Conservation (phyloP, 1,140 invertebrate species). For the Calephelis virginiensis region DNA sequence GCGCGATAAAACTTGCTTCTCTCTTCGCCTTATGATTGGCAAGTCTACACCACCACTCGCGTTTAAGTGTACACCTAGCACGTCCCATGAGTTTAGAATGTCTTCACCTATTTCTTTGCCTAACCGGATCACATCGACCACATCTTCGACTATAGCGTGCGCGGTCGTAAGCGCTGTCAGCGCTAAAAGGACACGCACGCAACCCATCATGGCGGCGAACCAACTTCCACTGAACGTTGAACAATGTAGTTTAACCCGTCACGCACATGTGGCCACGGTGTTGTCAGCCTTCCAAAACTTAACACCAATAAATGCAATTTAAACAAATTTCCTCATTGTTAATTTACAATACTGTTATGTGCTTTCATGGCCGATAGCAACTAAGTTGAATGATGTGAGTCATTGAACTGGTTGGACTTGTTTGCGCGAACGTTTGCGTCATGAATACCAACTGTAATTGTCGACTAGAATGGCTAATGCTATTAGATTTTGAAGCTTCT, state of each 20-base stretch:
- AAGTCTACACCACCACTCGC: slow-evolving; percentile 77
- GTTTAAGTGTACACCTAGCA: slow-evolving; percentile 78
- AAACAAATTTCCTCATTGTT: no score
- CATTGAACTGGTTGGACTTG: slow-evolving; percentile 31
- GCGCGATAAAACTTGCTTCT: slow-evolving; percentile 74
- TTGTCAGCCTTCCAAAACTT: slow-evolving; percentile 38
- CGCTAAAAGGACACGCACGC: slow-evolving; percentile 44
- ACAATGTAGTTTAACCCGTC: slow-evolving; percentile 21
- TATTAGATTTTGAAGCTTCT: slow-evolving; percentile 5
- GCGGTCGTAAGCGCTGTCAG: slow-evolving; percentile 39
- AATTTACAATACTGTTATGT: neutral
- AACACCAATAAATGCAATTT: slow-evolving; percentile 5
- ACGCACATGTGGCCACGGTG: slow-evolving; percentile 43
- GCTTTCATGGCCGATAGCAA: neutral
- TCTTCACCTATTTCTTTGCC: slow-evolving; percentile 80
- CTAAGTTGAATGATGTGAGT: slow-evolving; percentile 19
- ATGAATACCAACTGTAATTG: slow-evolving; percentile 17
- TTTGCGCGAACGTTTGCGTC: slow-evolving; percentile 21
- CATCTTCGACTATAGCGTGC: slow-evolving; percentile 76
- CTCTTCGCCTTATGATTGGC: slow-evolving; percentile 79
- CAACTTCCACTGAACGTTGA: slow-evolving; percentile 50
- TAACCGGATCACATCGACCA: slow-evolving; percentile 81
- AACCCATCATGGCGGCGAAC: slow-evolving; percentile 56
- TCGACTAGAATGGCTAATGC: slow-evolving; percentile 12
- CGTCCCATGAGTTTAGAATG: slow-evolving; percentile 81